Base-by-base conservation (phyloP, 2,113 vertebrate species). In the Halcyon senegalensis region DNA sequence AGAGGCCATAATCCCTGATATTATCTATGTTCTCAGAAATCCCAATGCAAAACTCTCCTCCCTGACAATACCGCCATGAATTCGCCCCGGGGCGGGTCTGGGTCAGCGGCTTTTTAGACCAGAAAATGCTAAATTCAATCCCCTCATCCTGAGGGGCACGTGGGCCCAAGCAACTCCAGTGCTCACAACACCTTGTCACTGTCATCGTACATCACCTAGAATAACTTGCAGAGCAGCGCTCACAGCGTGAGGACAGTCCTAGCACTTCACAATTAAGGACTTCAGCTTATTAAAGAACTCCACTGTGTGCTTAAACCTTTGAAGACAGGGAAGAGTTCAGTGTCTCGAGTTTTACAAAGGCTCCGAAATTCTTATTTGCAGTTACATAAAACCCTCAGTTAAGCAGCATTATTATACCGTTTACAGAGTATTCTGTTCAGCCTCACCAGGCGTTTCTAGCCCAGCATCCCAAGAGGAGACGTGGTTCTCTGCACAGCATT, bases 11-110 rank as follows among this genome's bases (percentile, higher is more conserved):
- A 31, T 70, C 76, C 41, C 63, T 39, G 46, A 59, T 74, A 81
- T 66, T 70, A 94, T n/a, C 90, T 68, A 2, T 5, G 33, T 46
- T 59, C 70, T 85, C 63, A 43, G 67, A 73, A 79, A 82, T 60
- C 44, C 37, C 33, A 43, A 17, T 11, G 46, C 68, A 77, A 39
- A 74, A 7, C 31, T 70, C 77, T 78, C 23, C 70, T 70, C 69
- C 0, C 0, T 0, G 0, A 63, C 55, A 35, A 13, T 7, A 59
- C 1, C 0, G 0, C 51, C 8, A 1, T 2, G 56, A 39, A 25
- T 50, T 86, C 31, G 41, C 55, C 5, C 13, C n/a, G 74, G 37
- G 58, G 39, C 43, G 41, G 68, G 60, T 33, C 55, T 62, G 82
- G 58, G 67, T 68, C 37, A 28, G 68, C 0, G 0, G 39, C 24